Percentiles rank a stretch among this genome's conserved stretches.
Evolutionary conservation across 2,888 invertebrate genomes (phyloP).

Genomic region (Chymomyza fuscimana): DNA sequence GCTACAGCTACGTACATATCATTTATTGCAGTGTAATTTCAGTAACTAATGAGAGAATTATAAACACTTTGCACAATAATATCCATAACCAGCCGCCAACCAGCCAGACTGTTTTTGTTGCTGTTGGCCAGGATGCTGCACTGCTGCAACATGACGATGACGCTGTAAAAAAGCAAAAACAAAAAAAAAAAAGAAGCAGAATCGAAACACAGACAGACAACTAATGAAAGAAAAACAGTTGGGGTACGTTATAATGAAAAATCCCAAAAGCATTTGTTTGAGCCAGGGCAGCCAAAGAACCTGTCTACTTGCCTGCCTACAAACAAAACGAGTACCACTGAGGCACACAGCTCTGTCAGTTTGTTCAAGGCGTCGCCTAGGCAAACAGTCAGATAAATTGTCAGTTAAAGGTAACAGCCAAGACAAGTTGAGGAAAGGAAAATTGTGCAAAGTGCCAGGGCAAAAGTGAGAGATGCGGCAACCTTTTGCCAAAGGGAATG

Average conservation of each 20-base stretch:
- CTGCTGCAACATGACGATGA: not conserved
- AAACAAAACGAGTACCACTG: not conserved
- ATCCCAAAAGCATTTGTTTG: slow-evolving; percentile 61
- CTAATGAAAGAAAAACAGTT: not conserved
- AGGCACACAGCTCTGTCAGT: not conserved
- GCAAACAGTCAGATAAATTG: slow-evolving; percentile 68
- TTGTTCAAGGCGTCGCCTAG: slow-evolving; percentile 37
- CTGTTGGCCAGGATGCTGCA: not conserved
- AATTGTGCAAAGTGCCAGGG: slow-evolving; percentile 65
- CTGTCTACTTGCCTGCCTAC: not conserved
- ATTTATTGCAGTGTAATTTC: slow-evolving; percentile 60
- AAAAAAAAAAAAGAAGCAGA: not conserved
- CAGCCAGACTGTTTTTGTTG: not conserved
- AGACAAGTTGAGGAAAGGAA: slow-evolving; percentile 44
- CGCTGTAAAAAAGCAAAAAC: not conserved
- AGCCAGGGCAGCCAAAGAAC: slow-evolving; percentile 29
- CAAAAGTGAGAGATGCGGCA: slow-evolving; percentile 43
- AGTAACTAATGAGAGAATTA: slow-evolving; percentile 74
- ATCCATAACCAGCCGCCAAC: not conserved
- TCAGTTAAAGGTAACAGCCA: slow-evolving; percentile 54
- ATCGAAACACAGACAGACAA: not conserved
- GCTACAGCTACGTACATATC: not conserved
- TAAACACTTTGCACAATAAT: slow-evolving; percentile 62
- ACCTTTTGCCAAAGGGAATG: slow-evolving; percentile 4
- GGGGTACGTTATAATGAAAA: slow-evolving; percentile 55